Evolutionary conservation across 1,140 invertebrate genomes (phyloP).

Genomic region (Lysiphlebus fabarum): DNA sequence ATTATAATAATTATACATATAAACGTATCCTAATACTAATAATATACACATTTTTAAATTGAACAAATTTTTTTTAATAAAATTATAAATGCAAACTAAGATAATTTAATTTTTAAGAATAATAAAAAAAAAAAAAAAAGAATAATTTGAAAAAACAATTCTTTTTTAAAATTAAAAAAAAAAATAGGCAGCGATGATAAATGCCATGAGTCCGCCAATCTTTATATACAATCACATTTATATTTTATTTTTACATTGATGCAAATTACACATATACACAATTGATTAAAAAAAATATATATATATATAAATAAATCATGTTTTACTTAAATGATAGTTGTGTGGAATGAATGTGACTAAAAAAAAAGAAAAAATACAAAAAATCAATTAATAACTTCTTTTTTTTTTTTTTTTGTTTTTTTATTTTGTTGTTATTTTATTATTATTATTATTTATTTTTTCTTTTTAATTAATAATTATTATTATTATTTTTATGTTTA

Average conservation of each 20-base stretch:
- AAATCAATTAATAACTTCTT: constrained; percentile 5
- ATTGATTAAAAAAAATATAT: not conserved
- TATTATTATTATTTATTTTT: constrained; percentile 1
- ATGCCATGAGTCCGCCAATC: not conserved
- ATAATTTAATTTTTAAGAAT: constrained; percentile 13
- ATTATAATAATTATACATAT: too few species aligned
- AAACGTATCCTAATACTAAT: not conserved
- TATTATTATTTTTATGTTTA: too few species aligned
- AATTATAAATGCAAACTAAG: too few species aligned
- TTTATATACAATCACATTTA: constrained; percentile 7
- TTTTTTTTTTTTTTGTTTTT: constrained; percentile 4
- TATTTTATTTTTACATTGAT: constrained; percentile 1
- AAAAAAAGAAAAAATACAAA: constrained; percentile 2
- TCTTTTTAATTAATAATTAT: not conserved
- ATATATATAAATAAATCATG: constrained; percentile 18
- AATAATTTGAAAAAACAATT: constrained; percentile 5
- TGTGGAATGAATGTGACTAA: constrained; percentile 3
- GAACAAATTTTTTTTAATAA: too few species aligned
- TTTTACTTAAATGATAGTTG: constrained; percentile 22
- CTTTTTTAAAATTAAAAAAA: constrained; percentile 1
- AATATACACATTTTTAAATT: too few species aligned
- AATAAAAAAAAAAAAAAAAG: not conserved
- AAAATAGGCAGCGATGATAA: not conserved
- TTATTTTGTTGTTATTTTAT: not conserved
- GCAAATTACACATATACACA: constrained; percentile 3